These are phyloP conservation scores for Agrotis ipsilon DNA, from an alignment of 2,888 invertebrate genomes.

Conservation along the genomic window DNA sequence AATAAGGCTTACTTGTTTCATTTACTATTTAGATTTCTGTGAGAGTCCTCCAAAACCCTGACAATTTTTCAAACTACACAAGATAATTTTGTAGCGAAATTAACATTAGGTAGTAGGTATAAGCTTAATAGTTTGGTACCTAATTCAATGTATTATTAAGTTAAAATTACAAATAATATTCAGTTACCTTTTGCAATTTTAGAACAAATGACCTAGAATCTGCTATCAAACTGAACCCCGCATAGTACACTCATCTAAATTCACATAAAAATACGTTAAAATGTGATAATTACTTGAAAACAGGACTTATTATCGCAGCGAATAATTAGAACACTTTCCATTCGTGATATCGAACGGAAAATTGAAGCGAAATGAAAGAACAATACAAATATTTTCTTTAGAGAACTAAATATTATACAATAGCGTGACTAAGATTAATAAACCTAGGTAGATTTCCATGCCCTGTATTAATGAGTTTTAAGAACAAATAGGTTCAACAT, in stretches of 20 bases:
- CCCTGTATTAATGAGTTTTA: constrained; percentile 8
- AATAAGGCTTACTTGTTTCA: too few relatives aligned
- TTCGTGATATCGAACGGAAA: constrained; percentile 15
- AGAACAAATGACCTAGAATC: neutral
- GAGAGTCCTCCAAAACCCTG: too few relatives aligned
- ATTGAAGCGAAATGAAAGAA: constrained; percentile 17
- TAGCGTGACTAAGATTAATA: constrained; percentile 33
- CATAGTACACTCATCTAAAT: neutral
- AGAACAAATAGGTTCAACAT: constrained; percentile 24
- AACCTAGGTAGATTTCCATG: constrained; percentile 5
- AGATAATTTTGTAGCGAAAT: too few relatives aligned
- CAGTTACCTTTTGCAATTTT: neutral
- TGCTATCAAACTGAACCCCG: neutral
- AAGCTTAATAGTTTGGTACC: neutral
- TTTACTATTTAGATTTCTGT: too few relatives aligned
- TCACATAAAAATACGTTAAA: neutral
- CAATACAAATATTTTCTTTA: constrained; percentile 21
- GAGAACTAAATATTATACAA: constrained; percentile 20
- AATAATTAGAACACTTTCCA: neutral
- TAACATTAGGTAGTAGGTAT: too few relatives aligned
- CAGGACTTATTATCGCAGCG: neutral
- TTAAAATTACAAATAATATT: neutral
- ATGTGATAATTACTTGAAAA: constrained; percentile 3
- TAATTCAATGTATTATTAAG: neutral
- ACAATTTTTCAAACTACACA: too few relatives aligned